Conservation (phyloP, 2,113 vertebrate species). For the Melanostigma gelatinosum region DNA sequence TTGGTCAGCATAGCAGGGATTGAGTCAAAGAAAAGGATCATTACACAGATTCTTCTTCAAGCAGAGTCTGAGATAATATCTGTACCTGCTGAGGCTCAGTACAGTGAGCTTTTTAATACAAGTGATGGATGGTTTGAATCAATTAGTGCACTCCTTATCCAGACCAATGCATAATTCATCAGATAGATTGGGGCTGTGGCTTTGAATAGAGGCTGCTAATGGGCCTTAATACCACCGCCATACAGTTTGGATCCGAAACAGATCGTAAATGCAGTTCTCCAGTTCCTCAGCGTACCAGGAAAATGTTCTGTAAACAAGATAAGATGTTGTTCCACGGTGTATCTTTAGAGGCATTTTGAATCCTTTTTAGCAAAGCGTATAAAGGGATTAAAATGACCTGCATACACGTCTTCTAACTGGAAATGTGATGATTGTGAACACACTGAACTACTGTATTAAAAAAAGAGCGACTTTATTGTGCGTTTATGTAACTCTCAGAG, state of each 20-base stretch:
- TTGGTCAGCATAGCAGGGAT: background rate
- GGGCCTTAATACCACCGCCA: constrained; percentile 68
- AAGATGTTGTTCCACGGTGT: constrained; percentile 9
- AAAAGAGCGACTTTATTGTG: background rate
- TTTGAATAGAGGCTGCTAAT: constrained; percentile 80
- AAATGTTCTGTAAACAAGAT: constrained; percentile 45
- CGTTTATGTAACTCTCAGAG: background rate
- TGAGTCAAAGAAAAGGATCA: background rate
- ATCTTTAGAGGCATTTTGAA: constrained; percentile 5
- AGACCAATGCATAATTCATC: constrained; percentile 83
- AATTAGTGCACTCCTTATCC: constrained; percentile 72
- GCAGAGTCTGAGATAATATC: constrained; percentile 33
- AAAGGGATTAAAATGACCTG: background rate
- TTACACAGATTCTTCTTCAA: constrained; percentile 1
- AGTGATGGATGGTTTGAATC: constrained; percentile 74
- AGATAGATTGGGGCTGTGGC: constrained; percentile 76
- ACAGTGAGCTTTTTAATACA: constrained; percentile 61
- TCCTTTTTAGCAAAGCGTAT: background rate
- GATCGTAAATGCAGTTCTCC: constrained; percentile 39
- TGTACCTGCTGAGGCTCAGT: constrained; percentile 61
- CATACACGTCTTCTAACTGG: background rate
- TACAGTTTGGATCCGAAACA: constrained; percentile 46
- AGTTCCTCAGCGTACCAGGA: constrained; percentile 12
- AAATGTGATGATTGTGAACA: constrained; percentile 21
- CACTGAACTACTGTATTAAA: constrained; percentile 11